phyloP scores from a whole-genome alignment of 2,113 vertebrate species.

The Columba janthina region DNA sequence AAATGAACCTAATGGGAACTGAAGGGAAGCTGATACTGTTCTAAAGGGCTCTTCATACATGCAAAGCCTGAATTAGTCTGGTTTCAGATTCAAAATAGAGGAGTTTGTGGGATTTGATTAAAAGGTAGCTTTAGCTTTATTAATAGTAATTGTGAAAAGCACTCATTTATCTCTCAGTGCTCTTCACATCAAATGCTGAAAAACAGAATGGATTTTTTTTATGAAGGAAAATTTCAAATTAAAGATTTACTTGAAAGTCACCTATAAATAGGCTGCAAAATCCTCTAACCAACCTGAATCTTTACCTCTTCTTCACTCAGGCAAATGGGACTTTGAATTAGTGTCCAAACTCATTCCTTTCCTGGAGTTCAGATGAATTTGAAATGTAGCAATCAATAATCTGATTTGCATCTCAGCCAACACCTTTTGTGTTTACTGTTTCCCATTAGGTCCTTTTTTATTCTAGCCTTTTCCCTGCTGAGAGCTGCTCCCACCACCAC shows the following conservation, averaged over 20 bases:
- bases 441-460: not conserved
- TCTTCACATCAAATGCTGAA: not conserved
- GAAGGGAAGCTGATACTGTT: not conserved
- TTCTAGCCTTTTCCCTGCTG: not conserved
- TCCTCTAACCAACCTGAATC: not conserved
- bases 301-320: not conserved
- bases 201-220: not conserved
- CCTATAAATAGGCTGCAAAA: not conserved
- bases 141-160: not conserved
- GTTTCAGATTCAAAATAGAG: not conserved
- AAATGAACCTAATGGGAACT: fast-evolving
- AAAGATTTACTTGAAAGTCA: not conserved
- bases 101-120: not conserved
- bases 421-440: not conserved
- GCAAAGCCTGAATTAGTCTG: not conserved
- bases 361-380: not conserved
- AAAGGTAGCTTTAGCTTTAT: not conserved
- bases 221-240: not conserved
- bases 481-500: not conserved
- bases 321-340: not conserved
- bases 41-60: fast-evolving
- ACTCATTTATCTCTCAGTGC: not conserved
- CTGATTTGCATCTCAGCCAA: not conserved
- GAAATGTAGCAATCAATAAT: not conserved
- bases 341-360: not conserved